Conservation (phyloP, 1,140 invertebrate genomes). For the Paracyclopina nana region DNA sequence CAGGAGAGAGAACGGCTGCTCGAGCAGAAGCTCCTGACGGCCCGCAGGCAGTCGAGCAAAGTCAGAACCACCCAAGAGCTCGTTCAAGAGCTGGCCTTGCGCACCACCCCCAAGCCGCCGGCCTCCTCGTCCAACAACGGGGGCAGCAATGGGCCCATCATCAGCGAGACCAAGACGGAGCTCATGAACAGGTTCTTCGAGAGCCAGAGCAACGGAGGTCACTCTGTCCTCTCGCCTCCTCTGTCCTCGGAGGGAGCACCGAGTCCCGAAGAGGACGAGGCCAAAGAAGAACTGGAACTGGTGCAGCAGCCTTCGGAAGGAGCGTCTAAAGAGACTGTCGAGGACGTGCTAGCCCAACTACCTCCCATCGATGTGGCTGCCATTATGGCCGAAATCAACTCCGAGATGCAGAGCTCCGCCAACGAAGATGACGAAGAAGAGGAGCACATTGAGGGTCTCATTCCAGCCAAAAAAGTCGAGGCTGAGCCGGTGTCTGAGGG, state of each 20-base stretch:
- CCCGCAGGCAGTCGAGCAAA: slow-evolving; percentile 3
- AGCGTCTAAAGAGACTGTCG: background rate
- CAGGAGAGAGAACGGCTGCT: background rate
- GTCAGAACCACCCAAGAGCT: slow-evolving; percentile 15
- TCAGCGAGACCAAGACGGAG: slow-evolving; percentile 6
- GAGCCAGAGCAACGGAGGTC: background rate
- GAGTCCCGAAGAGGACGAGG: too few relatives aligned
- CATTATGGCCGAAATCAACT: slow-evolving; percentile 12
- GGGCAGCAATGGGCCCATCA: background rate
- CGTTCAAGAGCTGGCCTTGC: slow-evolving; percentile 11
- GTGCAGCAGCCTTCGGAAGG: background rate
- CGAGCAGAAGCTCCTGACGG: background rate
- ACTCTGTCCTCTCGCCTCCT: too few relatives aligned
- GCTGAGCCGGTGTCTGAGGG: background rate
- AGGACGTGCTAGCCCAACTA: slow-evolving; percentile 9
- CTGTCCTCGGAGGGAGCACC: too few relatives aligned
- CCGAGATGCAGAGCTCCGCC: background rate
- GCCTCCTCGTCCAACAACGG: background rate
- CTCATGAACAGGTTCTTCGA: slow-evolving; percentile 14
- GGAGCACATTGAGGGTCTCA: slow-evolving; percentile 12
- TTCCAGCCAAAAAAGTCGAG: background rate
- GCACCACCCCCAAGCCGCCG: background rate
- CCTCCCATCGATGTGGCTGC: slow-evolving; percentile 2
- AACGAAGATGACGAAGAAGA: slow-evolving; percentile 5
- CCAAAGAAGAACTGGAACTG: too few relatives aligned